Evolutionary conservation across 2,113 vertebrate genomes (phyloP).

Genomic region (Nycticorax nycticorax): DNA sequence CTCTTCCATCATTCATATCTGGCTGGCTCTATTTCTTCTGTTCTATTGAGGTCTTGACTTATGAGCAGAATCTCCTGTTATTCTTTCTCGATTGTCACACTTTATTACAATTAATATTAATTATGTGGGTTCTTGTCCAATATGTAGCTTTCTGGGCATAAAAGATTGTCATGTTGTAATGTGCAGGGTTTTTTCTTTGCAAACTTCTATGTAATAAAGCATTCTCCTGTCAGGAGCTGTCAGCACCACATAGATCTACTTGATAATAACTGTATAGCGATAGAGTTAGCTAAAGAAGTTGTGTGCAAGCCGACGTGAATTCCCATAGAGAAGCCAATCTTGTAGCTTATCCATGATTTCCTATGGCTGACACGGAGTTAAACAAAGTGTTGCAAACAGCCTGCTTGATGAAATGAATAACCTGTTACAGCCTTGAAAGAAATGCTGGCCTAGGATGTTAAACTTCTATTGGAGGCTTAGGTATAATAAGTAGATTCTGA

Average conservation of each 20-base stretch:
- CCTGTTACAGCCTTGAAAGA: conserved; percentile 59
- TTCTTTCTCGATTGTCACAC: conserved; percentile 13
- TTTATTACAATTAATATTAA: conserved; percentile 53
- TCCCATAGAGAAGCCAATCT: conserved; percentile 34
- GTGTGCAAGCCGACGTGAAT: conserved; percentile 17
- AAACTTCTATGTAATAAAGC: conserved; percentile 38
- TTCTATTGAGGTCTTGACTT: conserved; percentile 11
- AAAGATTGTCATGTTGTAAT: not conserved
- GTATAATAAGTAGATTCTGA: conserved; percentile 48
- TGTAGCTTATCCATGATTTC: conserved; percentile 26
- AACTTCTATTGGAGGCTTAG: conserved; percentile 31
- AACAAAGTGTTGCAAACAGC: conserved; percentile 51
- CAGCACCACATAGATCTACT: conserved; percentile 54
- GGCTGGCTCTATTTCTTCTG: not conserved
- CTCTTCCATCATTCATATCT: conserved; percentile 31
- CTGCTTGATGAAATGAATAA: conserved; percentile 48
- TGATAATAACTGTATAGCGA: conserved; percentile 31
- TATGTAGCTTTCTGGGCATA: not conserved
- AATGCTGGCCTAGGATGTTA: conserved; percentile 52
- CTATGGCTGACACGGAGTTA: conserved; percentile 38
- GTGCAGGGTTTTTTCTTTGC: conserved; percentile 29
- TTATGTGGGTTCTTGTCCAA: conserved; percentile 10
- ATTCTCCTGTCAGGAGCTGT: conserved; percentile 50
- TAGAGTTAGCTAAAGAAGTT: conserved; percentile 45
- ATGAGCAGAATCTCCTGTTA: conserved; percentile 24